Conservation (phyloP, 2,888 invertebrate species). For the Ceriagrion tenellum region DNA sequence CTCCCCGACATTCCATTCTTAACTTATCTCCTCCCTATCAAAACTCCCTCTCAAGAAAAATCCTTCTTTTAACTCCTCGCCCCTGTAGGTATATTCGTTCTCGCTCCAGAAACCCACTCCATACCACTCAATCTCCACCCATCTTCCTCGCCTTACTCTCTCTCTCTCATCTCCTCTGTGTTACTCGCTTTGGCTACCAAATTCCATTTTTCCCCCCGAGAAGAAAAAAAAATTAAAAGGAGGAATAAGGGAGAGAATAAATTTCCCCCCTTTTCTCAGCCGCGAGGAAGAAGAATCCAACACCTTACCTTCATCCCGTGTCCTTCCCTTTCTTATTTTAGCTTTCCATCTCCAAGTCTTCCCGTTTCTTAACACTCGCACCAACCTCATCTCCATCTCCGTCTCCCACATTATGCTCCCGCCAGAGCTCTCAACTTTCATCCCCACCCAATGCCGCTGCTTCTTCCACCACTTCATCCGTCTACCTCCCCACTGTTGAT, state of each 20-base stretch:
- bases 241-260: not conserved
- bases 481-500: not conserved
- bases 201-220: not conserved
- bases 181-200: not conserved
- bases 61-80: not conserved
- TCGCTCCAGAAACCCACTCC: not conserved
- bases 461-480: not conserved
- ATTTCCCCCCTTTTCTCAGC: constrained; percentile 23
- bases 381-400: not conserved
- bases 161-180: too few relatives aligned
- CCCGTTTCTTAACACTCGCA: not conserved
- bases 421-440: not conserved
- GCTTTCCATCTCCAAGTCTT: not conserved
- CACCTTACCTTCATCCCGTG: not conserved
- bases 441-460: not conserved
- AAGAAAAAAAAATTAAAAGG: not conserved
- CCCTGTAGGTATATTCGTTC: not conserved
- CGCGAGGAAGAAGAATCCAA: constrained; percentile 13
- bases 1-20: constrained; percentile 19
- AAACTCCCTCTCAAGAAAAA: constrained; percentile 12
- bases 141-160: not conserved
- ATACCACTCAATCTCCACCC: not conserved
- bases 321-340: not conserved
- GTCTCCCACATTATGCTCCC: not conserved
- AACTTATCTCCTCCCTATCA: not conserved